These are phyloP conservation scores for Cervus canadensis DNA, from an alignment of 2,113 vertebrate species.

Conservation along the genomic window DNA sequence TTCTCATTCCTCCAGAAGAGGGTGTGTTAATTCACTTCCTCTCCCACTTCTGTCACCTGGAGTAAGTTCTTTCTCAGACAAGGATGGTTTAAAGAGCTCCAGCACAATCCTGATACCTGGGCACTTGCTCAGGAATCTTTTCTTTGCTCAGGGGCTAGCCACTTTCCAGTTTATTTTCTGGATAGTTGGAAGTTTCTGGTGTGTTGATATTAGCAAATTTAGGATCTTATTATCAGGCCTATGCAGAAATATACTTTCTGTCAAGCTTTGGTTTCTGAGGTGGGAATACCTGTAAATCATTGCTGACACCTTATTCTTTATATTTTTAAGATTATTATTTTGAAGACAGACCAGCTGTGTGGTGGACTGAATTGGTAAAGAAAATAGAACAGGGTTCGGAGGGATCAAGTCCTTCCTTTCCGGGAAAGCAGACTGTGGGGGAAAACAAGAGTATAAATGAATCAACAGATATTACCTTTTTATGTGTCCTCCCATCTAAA, in stretches of 20 bases:
- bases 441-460: background rate
- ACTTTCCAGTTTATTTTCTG: slow-evolving; percentile 5
- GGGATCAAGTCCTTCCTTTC: background rate
- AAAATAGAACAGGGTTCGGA: background rate
- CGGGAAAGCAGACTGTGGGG: background rate
- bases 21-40: background rate
- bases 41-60: background rate
- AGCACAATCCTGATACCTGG: background rate
- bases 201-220: background rate
- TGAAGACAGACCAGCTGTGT: background rate
- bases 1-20: background rate
- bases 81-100: background rate
- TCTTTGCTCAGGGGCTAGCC: background rate
- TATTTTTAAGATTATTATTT: background rate
- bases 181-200: background rate
- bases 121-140: background rate
- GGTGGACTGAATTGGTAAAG: background rate
- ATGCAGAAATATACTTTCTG: background rate
- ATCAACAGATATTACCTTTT: background rate
- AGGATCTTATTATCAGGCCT: background rate
- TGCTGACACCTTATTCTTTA: background rate
- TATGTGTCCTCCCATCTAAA: background rate
- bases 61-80: background rate
- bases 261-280: background rate
- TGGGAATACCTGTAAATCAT: background rate